Conservation (phyloP, 2,888 invertebrate genomes). For the Caenorhabditis parvicauda region DNA sequence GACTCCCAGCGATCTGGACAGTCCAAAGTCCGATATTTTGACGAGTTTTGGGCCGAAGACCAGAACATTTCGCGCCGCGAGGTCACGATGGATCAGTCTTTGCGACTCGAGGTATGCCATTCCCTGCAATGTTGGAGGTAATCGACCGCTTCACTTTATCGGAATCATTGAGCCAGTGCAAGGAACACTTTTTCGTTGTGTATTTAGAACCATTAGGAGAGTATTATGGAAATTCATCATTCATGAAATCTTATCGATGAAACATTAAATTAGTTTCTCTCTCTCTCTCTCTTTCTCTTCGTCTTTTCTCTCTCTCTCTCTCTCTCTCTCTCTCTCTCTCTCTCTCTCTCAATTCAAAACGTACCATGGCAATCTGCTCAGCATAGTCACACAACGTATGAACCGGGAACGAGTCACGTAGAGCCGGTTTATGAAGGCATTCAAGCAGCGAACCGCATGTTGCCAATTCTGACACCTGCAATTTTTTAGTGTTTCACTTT, state of each 20-base stretch:
- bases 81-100: conserved; percentile 91
- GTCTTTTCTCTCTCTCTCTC: background rate
- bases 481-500: background rate
- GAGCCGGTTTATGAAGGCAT: conserved; percentile 87
- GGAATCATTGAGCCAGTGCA: no score
- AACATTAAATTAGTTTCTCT: background rate
- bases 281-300: background rate
- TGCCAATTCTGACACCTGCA: conserved; percentile 86
- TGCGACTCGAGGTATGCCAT: conserved; percentile 96
- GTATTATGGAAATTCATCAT: conserved; percentile 67
- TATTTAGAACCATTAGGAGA: no score
- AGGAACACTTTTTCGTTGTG: no score
- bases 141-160: no score
- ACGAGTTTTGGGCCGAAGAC: conserved; percentile 77
- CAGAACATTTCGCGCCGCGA: conserved; percentile 94
- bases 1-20: conserved; percentile 89
- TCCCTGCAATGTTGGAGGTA: conserved; percentile 68
- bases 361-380: conserved; percentile 34
- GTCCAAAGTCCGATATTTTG: conserved; percentile 95
- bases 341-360: background rate
- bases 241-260: no score
- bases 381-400: conserved; percentile 90
- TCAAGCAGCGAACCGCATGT: conserved; percentile 89
- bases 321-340: background rate
- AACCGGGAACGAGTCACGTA: conserved; percentile 86